These are phyloP conservation scores for Enteromius viviparus DNA, from an alignment of 2,797 vertebrate species.

Conservation along the genomic window DNA sequence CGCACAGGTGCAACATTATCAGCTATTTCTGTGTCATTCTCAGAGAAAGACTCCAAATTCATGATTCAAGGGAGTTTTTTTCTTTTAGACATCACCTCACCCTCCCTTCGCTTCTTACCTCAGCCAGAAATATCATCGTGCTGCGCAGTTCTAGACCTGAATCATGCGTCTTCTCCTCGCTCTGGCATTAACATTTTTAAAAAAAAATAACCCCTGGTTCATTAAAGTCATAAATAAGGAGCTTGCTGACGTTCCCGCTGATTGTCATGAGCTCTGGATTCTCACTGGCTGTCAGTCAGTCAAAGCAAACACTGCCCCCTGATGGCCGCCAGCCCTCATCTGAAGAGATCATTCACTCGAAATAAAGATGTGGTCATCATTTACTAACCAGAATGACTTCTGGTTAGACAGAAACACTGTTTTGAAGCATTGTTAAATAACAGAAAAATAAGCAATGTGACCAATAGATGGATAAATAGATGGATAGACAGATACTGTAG, in stretches of 20 bases:
- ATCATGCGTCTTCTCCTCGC: neutral
- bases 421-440: no score
- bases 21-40: neutral
- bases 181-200: neutral
- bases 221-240: conserved; percentile 23
- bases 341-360: neutral
- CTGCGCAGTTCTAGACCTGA: neutral
- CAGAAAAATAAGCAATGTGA: no score
- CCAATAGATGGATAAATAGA: no score
- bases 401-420: no score
- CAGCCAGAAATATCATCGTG: neutral
- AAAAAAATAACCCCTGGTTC: neutral
- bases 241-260: neutral
- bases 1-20: neutral
- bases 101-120: neutral
- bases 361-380: neutral
- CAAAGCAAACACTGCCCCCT: conserved; percentile 79
- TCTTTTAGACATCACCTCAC: neutral
- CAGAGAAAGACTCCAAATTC: neutral
- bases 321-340: conserved; percentile 56
- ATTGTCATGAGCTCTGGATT: neutral
- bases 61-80: no score
- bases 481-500: no score
- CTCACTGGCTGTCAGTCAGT: conserved; percentile 2
- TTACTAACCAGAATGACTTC: neutral